Percentiles rank a stretch among this genome's conserved stretches.
Evolutionary conservation across 53 echinoderm and acorn worm genomes (phyloP).

Genomic region (Temnopleurus reevesii): DNA sequence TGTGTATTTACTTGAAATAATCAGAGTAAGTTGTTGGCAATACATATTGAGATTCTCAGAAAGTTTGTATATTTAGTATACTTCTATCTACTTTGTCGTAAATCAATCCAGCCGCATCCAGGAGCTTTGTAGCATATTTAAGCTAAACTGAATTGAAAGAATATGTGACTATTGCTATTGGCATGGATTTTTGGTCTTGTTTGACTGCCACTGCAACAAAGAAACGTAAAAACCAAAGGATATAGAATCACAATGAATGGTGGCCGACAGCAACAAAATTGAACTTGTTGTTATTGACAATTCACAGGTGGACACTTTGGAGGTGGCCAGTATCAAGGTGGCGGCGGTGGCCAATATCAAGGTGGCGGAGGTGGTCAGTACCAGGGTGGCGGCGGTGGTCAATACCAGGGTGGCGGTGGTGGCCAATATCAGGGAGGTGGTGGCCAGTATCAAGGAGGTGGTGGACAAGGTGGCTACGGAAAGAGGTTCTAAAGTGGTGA

Average conservation of each 20-base stretch:
- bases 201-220: too few relatives aligned
- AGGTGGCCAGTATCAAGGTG: conserved; percentile 16
- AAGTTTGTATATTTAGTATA: too few relatives aligned
- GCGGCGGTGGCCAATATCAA: neutral
- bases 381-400: conserved; percentile 42
- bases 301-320: neutral
- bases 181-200: too few relatives aligned
- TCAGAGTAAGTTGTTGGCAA: neutral
- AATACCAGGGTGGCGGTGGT: conserved; percentile 1
- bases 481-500: conserved; percentile 36
- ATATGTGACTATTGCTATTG: too few relatives aligned
- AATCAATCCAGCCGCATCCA: too few relatives aligned
- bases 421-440: neutral
- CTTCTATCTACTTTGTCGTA: too few relatives aligned
- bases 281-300: too few relatives aligned
- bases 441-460: neutral
- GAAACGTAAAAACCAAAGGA: too few relatives aligned
- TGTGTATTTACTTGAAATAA: neutral
- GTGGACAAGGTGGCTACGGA: conserved; percentile 9
- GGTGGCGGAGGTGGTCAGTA: conserved; percentile 8
- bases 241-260: too few relatives aligned
- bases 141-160: too few relatives aligned
- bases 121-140: too few relatives aligned
- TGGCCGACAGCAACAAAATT: too few relatives aligned
- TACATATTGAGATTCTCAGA: neutral